Conservation (phyloP, 2,888 invertebrate genomes). For the Eupithecia vulgata region DNA sequence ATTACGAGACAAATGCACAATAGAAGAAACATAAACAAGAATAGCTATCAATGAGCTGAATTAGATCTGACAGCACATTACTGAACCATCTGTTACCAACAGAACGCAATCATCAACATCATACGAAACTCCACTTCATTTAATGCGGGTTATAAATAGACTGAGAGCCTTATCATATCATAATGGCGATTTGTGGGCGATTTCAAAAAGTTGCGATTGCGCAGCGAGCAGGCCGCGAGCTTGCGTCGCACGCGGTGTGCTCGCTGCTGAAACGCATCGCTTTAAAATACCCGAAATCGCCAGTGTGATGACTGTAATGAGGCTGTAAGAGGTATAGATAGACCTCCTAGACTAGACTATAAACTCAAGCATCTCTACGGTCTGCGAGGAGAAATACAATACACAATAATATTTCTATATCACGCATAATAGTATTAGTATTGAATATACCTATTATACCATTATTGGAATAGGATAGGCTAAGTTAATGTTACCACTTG, state of each 20-base stretch:
- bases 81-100: constrained; percentile 12
- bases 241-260: no score
- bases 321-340: no score
- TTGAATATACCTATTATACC: not conserved
- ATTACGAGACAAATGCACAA: constrained; percentile 1
- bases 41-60: constrained; percentile 5
- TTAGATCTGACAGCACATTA: constrained; percentile 12
- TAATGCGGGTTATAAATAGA: not conserved
- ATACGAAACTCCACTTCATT: not conserved
- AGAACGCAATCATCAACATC: constrained; percentile 18
- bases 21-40: not conserved
- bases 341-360: not conserved
- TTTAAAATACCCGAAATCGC: no score
- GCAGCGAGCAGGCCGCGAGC: no score
- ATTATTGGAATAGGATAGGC: not conserved
- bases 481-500: not conserved
- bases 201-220: no score
- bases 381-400: not conserved
- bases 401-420: not conserved
- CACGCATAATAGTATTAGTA: not conserved
- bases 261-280: no score
- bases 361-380: no score
- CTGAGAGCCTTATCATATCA: no score
- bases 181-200: no score
- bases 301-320: no score